phyloP scores from a whole-genome alignment of 2,888 invertebrate genomes.

The Hemicrepidius hirtus region DNA sequence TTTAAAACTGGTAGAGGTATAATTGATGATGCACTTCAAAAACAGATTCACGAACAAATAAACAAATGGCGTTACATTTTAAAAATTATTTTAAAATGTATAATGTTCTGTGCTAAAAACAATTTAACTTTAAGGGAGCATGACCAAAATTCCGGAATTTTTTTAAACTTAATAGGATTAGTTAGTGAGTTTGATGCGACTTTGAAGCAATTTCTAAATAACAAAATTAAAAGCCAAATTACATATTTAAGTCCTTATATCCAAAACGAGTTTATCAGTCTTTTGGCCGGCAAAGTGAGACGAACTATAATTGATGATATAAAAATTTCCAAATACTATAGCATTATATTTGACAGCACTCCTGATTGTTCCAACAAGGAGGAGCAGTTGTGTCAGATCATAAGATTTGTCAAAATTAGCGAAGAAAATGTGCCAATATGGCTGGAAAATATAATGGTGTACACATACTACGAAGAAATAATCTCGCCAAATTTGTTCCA shows the following conservation, averaged over 20 bases:
- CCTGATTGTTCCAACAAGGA: not conserved
- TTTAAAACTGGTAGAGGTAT: not conserved
- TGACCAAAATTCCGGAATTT: not conserved
- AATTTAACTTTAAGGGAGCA: conserved; percentile 2
- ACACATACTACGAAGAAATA: too few species aligned
- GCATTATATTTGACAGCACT: conserved; percentile 3
- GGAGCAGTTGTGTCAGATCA: too few species aligned
- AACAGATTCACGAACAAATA: not conserved
- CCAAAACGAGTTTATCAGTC: not conserved
- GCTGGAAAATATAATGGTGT: too few species aligned
- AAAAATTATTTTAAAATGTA: conserved; percentile 4
- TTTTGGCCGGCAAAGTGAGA: not conserved
- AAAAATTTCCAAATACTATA: not conserved
- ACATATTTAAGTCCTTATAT: not conserved
- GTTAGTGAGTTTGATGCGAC: too few species aligned
- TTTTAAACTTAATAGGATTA: too few species aligned
- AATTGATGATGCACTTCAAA: not conserved
- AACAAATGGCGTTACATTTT: conserved; percentile 3
- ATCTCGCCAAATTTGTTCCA: too few species aligned
- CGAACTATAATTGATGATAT: not conserved
- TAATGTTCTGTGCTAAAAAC: not conserved
- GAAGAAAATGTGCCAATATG: too few species aligned
- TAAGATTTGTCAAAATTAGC: too few species aligned
- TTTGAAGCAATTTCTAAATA: too few species aligned
- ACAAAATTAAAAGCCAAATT: too few species aligned